Evolutionary conservation across 2,888 invertebrate species (phyloP).

Genomic region (Notodonta ziczac): DNA sequence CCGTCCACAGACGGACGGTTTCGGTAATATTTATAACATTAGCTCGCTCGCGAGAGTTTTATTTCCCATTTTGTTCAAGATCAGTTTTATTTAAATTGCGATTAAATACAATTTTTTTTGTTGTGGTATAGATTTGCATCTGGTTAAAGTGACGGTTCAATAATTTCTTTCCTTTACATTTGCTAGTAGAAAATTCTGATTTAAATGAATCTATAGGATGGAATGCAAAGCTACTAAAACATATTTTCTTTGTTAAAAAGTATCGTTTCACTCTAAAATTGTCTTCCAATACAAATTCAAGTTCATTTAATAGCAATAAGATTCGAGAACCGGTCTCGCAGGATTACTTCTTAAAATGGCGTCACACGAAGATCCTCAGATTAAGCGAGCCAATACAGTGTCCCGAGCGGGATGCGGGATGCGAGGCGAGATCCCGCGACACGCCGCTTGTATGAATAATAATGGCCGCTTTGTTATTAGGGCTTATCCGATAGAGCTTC

Average conservation of each 20-base stretch:
- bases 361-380: not conserved
- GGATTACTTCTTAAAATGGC: not conserved
- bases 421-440: slow-evolving; percentile 1
- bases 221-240: no score
- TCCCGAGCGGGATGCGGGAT: not conserved
- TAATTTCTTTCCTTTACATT: no score
- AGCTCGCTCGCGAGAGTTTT: not conserved
- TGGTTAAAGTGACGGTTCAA: not conserved
- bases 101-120: not conserved
- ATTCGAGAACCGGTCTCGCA: not conserved
- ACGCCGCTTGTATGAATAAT: slow-evolving; percentile 4
- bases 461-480: slow-evolving; percentile 3
- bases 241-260: no score
- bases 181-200: no score
- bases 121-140: not conserved
- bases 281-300: not conserved
- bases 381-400: not conserved
- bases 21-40: slow-evolving; percentile 6
- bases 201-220: no score
- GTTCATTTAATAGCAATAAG: not conserved
- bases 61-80: not conserved
- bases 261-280: no score
- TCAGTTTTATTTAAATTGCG: slow-evolving; percentile 2
- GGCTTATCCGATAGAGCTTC: slow-evolving; percentile 3
- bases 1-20: slow-evolving; percentile 4